Conservation (phyloP, 2,888 invertebrate species). For the Oscheius onirici region DNA sequence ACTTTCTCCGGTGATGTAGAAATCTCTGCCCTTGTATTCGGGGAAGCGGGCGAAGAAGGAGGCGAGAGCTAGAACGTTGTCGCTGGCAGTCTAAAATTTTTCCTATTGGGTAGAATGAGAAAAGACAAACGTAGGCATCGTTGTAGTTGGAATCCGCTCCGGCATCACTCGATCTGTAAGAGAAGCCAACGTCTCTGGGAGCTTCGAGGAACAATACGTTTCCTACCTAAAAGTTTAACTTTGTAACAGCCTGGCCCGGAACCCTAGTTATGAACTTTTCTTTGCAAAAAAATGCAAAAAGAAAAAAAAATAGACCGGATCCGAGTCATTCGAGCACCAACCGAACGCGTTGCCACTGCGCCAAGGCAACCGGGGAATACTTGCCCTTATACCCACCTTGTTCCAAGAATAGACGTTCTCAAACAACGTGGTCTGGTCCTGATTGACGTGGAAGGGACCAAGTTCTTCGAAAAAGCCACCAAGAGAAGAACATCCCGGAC, state of each 20-base stretch:
- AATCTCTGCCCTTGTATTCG: constrained; percentile 72
- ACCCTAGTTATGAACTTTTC: too few relatives aligned
- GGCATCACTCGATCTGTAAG: constrained; percentile 71
- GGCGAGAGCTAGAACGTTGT: constrained; percentile 73
- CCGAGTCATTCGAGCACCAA: too few relatives aligned
- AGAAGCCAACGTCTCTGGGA: constrained; percentile 76
- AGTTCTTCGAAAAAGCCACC: constrained; percentile 73
- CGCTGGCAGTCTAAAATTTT: constrained; percentile 71
- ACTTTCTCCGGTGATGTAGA: constrained; percentile 72
- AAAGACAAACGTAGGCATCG: constrained; percentile 50
- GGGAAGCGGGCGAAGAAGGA: constrained; percentile 74
- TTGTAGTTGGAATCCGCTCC: constrained; percentile 51
- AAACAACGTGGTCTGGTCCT: constrained; percentile 57
- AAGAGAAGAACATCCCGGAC: constrained; percentile 72
- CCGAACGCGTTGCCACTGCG: too few relatives aligned
- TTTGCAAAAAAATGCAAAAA: too few relatives aligned
- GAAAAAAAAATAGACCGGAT: too few relatives aligned
- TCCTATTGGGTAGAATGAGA: too few relatives aligned
- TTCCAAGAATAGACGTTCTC: constrained; percentile 69
- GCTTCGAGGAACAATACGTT: constrained; percentile 75
- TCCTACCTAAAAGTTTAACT: constrained; percentile 70
- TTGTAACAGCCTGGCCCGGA: too few relatives aligned
- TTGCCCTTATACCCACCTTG: constrained; percentile 49
- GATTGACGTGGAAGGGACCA: constrained; percentile 72
- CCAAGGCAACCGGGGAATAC: too few relatives aligned